Base-by-base conservation (phyloP, 2,888 invertebrate genomes). In the Brachylomia viminalis region DNA sequence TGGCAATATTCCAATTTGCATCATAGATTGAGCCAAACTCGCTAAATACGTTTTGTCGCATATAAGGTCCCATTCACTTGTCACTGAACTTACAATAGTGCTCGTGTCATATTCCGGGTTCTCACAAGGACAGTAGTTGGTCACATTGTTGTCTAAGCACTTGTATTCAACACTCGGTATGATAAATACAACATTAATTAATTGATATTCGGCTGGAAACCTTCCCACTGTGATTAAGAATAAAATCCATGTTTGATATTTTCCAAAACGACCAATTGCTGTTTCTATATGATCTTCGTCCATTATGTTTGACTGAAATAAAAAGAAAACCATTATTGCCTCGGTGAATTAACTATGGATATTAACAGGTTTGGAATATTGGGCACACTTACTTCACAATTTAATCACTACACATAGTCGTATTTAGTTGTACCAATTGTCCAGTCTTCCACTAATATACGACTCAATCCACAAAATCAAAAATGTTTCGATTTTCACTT, bases 1-100 rank as follows among this genome's bases (percentile, higher is more conserved):
- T 11, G 94, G 89, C 61, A 97, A 91, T 71, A 97, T 95, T 61
- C 97, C 97, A 72, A 97, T 92, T 94, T 97, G 97, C 86, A 97
- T 91, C 84, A 96, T 95, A 0, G 97, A 96, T 87, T 97, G 97
- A 20, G 96, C 95, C 30, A 97, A 90, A 89, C 97, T 97, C 1
- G 97, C 96, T 61, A 97, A 88, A 82, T 95, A 95, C 72, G 94
- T 92, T 79, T 94, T 94, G 47, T 97, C 97, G 85, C 97, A 97
- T 76, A 97, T 97, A 54, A 97, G 93, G 87, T 97, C 88, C 97
- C 97, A 97, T 93, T 97, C 96, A 17, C 96, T 97, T 0, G 97
- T 96, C 15, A 97, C 97, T 2, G 97, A 97, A 85, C 95, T 97
- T 10, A 92, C 90, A 70, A 97, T 97, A 13, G 95, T 92, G 62